Percentiles rank a stretch among this genome's conserved stretches.
These are phyloP conservation scores for Gadopsis bispinosus DNA, from an alignment of 2,797 vertebrate genomes.

Conservation along the genomic window DNA sequence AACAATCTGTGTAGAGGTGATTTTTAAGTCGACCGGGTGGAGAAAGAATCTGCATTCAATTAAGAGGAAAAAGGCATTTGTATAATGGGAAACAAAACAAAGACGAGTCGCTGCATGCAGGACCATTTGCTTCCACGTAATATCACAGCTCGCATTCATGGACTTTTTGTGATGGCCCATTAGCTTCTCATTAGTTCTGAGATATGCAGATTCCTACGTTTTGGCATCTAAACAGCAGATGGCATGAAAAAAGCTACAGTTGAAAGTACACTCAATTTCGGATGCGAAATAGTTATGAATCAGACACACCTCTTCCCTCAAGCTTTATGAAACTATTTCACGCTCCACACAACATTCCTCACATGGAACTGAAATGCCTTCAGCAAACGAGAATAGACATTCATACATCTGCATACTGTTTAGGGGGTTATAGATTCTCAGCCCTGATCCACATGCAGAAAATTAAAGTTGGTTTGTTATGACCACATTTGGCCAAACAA, in stretches of 20 bases:
- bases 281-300: constrained; percentile 71
- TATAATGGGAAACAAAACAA: constrained; percentile 67
- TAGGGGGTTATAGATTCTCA: constrained; percentile 15
- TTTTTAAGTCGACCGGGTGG: constrained; percentile 39
- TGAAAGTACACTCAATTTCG: constrained; percentile 64
- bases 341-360: constrained; percentile 67
- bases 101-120: constrained; percentile 29
- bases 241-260: constrained; percentile 59
- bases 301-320: constrained; percentile 69
- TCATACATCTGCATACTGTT: constrained; percentile 49
- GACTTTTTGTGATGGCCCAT: constrained; percentile 71
- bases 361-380: constrained; percentile 51
- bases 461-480: constrained; percentile 5
- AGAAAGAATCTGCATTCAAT: constrained; percentile 40
- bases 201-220: constrained; percentile 71
- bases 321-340: constrained; percentile 79
- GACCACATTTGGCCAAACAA: constrained; percentile 1
- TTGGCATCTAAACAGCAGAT: constrained; percentile 74
- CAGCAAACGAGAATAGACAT: constrained; percentile 26
- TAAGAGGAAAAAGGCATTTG: constrained; percentile 58
- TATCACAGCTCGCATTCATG: constrained; percentile 65
- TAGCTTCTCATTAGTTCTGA: constrained; percentile 79
- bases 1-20: constrained; percentile 18
- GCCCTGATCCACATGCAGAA: constrained; percentile 26
- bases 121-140: constrained; percentile 71